phyloP scores from a whole-genome alignment of 1,140 invertebrate species.

The Protaetia brevitarsis region DNA sequence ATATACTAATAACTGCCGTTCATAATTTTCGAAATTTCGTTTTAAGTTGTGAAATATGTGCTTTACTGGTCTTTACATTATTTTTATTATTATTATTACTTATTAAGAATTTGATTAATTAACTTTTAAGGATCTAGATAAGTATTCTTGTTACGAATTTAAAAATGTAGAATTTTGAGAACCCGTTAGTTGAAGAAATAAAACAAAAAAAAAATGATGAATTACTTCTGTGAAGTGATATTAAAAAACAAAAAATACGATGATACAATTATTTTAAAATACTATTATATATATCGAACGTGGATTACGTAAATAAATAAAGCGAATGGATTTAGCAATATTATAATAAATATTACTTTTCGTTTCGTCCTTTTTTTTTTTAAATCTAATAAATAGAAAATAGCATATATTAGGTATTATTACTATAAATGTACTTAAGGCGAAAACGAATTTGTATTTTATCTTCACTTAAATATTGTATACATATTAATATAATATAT shows the following conservation, averaged over 20 bases:
- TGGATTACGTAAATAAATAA: neutral
- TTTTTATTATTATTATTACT: constrained; percentile 20
- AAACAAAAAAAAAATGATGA: constrained; percentile 5
- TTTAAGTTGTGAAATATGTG: neutral
- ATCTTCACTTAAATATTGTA: neutral
- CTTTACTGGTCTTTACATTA: neutral
- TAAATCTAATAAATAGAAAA: neutral
- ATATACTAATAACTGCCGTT: neutral
- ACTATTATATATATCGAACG: neutral
- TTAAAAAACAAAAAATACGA: no score
- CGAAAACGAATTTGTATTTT: constrained; percentile 8
- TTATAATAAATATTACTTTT: neutral
- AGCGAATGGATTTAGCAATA: constrained; percentile 1
- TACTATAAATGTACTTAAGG: neutral
- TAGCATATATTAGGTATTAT: no score
- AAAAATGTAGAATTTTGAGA: constrained; percentile 33
- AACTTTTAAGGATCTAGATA: constrained; percentile 30
- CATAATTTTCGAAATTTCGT: neutral
- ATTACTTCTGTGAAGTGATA: constrained; percentile 41
- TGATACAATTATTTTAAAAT: neutral
- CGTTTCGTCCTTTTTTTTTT: neutral
- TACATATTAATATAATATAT: neutral
- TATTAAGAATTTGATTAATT: constrained; percentile 19
- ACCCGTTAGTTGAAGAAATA: neutral
- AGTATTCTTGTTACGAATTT: constrained; percentile 46